These are phyloP conservation scores for Orthosia gracilis DNA, from an alignment of 2,888 invertebrate species.

Conservation along the genomic window DNA sequence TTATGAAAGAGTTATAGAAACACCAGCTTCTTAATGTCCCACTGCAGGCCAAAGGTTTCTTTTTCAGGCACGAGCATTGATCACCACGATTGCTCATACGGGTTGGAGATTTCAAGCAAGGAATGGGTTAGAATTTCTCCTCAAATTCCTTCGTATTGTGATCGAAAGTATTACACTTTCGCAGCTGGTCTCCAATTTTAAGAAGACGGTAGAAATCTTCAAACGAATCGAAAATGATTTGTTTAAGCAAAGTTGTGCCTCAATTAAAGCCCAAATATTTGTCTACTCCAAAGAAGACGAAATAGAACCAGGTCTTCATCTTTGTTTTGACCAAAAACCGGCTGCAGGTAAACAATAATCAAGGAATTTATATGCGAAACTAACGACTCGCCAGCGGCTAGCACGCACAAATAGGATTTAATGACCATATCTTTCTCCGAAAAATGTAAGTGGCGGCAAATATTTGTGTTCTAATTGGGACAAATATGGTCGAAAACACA, in stretches of 20 bases:
- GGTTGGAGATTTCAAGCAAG: too few species aligned
- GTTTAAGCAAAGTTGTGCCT: neutral
- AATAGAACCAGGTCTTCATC: conserved; percentile 9
- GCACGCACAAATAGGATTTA: conserved; percentile 6
- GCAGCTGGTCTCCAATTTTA: neutral
- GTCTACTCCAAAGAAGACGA: conserved; percentile 1
- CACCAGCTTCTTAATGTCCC: too few species aligned
- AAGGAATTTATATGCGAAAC: conserved; percentile 29
- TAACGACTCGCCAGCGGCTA: conserved; percentile 8
- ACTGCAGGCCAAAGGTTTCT: too few species aligned
- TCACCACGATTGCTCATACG: too few species aligned
- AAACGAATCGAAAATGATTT: neutral
- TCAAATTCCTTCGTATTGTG: too few species aligned
- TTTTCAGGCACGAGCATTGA: too few species aligned
- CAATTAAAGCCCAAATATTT: conserved; percentile 15
- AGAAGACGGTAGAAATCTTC: neutral
- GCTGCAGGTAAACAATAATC: conserved; percentile 13
- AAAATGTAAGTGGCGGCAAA: neutral
- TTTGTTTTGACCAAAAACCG: conserved; percentile 36
- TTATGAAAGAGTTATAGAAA: too few species aligned
- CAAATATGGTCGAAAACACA: neutral
- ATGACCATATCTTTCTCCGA: conserved; percentile 18
- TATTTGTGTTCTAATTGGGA: conserved; percentile 16
- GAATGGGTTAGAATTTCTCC: too few species aligned
- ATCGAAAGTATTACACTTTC: too few species aligned